Conservation (phyloP, 2,113 vertebrate species). For the western clawed frog (Xenopus tropicalis) region UCB_Xtro_10.0 CM004451.2:61310001-61310500, state of each 20-base stretch:
- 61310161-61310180: background rate
- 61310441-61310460: too few species aligned
- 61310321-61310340: too few species aligned
- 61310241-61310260: background rate
- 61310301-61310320: too few species aligned
- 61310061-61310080: slow-evolving; percentile 23
- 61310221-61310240: background rate
- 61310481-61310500: too few species aligned
- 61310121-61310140: slow-evolving; percentile 15
- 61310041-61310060: slow-evolving; percentile 25
- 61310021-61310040: slow-evolving; percentile 23
- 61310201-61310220: slow-evolving; percentile 1
- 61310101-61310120: slow-evolving; percentile 52
- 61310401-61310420: too few species aligned
- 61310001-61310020: background rate
- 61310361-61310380: background rate
- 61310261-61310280: background rate
- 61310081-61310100: slow-evolving; percentile 41
- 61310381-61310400: background rate
- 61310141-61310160: slow-evolving; percentile 4
- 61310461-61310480: too few species aligned
- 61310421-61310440: too few species aligned
- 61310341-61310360: background rate
- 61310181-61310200: slow-evolving; percentile 25
- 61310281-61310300: too few species aligned